These are phyloP conservation scores for Macropus fuliginosus DNA, from an alignment of 2,797 vertebrate species.

Conservation along the genomic window DNA sequence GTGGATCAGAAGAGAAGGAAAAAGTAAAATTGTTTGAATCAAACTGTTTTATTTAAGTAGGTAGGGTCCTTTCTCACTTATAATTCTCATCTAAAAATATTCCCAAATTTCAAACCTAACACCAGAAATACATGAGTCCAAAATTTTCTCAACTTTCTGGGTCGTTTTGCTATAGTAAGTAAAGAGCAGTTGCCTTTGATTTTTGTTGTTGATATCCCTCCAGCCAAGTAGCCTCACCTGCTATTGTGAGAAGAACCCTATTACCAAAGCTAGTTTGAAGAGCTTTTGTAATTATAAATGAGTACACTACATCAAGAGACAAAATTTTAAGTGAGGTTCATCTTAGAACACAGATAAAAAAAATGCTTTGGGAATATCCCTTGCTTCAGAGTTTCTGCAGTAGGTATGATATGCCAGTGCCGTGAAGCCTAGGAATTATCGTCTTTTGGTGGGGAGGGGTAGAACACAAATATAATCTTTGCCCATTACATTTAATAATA, in stretches of 20 bases:
- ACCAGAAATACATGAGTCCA: background rate
- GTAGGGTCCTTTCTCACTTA: background rate
- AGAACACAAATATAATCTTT: background rate
- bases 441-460: no score
- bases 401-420: no score
- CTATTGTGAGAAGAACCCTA: background rate
- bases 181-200: background rate
- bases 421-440: no score
- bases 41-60: background rate
- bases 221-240: background rate
- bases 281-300: background rate
- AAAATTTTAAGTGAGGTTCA: background rate
- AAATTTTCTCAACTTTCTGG: background rate
- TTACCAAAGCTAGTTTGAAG: background rate
- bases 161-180: background rate
- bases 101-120: background rate
- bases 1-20: no score
- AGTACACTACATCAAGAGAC: background rate
- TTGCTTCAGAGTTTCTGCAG: background rate
- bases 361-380: background rate
- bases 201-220: background rate
- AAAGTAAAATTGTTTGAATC: no score
- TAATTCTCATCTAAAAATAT: background rate
- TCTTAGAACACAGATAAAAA: background rate
- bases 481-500: background rate